These are phyloP conservation scores for Coracias cyanogaster DNA, from an alignment of 2,797 vertebrate species.

Conservation along the genomic window DNA sequence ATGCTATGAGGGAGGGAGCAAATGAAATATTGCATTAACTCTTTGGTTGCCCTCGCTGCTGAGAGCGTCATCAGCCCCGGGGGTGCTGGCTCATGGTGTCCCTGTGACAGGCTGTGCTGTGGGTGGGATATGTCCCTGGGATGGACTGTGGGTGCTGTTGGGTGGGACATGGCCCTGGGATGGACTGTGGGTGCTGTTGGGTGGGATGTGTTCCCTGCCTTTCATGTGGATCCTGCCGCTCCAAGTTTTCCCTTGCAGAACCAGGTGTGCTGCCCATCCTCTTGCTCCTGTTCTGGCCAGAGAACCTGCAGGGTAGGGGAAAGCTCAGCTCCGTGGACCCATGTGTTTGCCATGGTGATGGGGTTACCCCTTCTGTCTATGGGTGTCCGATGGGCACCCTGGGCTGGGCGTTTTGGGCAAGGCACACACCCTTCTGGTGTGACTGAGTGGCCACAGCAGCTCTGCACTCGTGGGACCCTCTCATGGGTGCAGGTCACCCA, in stretches of 20 bases:
- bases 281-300: background rate
- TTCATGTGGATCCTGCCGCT: rapidly evolving
- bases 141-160: background rate
- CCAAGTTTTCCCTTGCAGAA: background rate
- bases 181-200: background rate
- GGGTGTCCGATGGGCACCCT: rapidly evolving
- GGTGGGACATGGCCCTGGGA: background rate
- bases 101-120: rapidly evolving
- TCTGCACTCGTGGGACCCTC: rapidly evolving
- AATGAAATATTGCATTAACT: slow-evolving; percentile 40
- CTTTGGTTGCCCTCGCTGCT: background rate
- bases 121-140: background rate
- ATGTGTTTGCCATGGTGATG: rapidly evolving
- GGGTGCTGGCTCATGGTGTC: rapidly evolving
- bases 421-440: background rate
- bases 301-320: rapidly evolving
- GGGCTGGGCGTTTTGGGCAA: background rate
- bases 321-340: rapidly evolving
- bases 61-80: background rate
- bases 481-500: rapidly evolving
- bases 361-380: rapidly evolving
- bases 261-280: too few relatives aligned
- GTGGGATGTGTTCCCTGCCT: background rate
- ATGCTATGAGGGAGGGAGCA: background rate
- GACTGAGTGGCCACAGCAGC: rapidly evolving